Conservation (phyloP, 2,797 vertebrate genomes). For the Catharus ustulatus region DNA sequence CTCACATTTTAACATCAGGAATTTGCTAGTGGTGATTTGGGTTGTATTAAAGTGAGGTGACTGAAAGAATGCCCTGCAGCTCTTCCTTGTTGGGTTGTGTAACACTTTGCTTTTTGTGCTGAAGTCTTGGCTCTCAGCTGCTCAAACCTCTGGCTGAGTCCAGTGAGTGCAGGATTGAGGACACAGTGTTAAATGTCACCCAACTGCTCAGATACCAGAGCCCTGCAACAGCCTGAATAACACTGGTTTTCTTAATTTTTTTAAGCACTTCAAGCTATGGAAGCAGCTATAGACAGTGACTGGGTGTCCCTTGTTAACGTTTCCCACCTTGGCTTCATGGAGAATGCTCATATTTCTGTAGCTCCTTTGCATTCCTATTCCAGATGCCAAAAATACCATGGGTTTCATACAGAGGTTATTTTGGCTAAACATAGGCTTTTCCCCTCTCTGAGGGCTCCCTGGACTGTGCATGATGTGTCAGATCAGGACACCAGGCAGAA, state of each 20-base stretch:
- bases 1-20: not conserved
- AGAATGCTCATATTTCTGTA: not conserved
- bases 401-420: not conserved
- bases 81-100: not conserved
- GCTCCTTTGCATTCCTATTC: not conserved
- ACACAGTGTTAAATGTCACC: not conserved
- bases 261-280: not conserved
- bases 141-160: not conserved
- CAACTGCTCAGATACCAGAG: not conserved
- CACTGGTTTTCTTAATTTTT: not conserved
- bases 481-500: slow-evolving; percentile 2
- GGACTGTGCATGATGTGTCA: not conserved
- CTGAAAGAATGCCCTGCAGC: not conserved
- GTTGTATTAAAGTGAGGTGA: not conserved
- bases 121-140: not conserved
- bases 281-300: not conserved
- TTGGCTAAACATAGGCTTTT: fast-evolving
- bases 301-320: not conserved
- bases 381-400: not conserved
- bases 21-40: not conserved
- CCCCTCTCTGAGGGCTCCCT: not conserved
- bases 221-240: not conserved
- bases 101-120: not conserved
- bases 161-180: not conserved
- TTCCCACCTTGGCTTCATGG: not conserved